A percentile compares a stretch with the other conserved stretches of the same genome.
phyloP scores from a whole-genome alignment of 2,113 vertebrate species.

The Neolamprologus brichardi region DNA sequence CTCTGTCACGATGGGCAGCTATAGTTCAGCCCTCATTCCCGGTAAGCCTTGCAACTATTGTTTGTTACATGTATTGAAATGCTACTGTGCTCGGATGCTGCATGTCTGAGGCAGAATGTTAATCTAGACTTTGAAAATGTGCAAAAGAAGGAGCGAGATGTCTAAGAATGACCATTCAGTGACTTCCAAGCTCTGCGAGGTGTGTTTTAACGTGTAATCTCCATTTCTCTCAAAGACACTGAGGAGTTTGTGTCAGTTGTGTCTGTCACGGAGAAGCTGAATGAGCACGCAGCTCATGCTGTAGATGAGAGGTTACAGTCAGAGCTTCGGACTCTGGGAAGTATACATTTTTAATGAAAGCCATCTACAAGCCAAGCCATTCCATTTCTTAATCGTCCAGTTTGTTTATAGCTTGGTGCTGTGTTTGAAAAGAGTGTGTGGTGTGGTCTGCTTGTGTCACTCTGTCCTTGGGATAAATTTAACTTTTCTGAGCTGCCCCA shows the following conservation, averaged over 20 bases:
- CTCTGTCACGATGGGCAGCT: constrained; percentile 61
- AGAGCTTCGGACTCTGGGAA: constrained; percentile 49
- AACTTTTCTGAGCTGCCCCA: constrained; percentile 32
- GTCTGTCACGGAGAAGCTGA: constrained; percentile 43
- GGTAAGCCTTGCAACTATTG: constrained; percentile 41
- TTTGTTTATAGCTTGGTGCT: background rate
- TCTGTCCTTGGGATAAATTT: constrained; percentile 66
- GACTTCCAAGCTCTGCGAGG: background rate
- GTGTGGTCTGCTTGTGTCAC: constrained; percentile 7
- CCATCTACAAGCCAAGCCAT: background rate
- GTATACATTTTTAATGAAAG: constrained; percentile 18
- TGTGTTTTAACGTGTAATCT: background rate
- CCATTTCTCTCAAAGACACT: constrained; percentile 49
- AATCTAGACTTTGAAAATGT: background rate
- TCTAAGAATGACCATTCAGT: background rate
- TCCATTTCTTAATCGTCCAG: background rate
- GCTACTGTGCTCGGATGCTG: background rate
- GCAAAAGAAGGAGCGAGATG: background rate
- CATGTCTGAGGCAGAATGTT: background rate
- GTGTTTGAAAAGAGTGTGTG: background rate
- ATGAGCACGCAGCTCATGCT: constrained; percentile 33
- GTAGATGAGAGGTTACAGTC: constrained; percentile 43
- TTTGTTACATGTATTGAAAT: background rate
- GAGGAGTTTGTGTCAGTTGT: constrained; percentile 68
- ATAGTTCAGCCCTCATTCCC: constrained; percentile 59